Percentiles rank a stretch among this genome's conserved stretches.
Evolutionary conservation across 2,113 vertebrate genomes (phyloP).

Genomic region (Pelecanoides urinatrix): DNA sequence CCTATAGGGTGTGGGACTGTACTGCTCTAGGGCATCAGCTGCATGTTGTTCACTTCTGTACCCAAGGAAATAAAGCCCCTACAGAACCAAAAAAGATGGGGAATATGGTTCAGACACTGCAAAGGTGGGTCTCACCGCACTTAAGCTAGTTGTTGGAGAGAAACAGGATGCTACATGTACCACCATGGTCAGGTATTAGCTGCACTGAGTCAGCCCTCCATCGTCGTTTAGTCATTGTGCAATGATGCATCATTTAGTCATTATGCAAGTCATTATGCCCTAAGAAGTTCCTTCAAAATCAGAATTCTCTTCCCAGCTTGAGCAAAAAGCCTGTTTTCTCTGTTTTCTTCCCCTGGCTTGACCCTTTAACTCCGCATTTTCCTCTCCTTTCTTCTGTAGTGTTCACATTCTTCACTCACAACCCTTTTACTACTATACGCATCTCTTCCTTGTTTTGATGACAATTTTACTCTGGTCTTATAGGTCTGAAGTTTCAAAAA

Average conservation of each 20-base stretch:
- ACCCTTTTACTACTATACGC: background rate
- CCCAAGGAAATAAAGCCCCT: background rate
- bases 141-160: background rate
- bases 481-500: background rate
- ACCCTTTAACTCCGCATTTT: background rate
- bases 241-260: background rate
- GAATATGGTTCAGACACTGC: background rate
- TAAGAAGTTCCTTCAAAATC: background rate
- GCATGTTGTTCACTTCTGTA: background rate
- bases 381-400: background rate
- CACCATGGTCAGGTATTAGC: background rate
- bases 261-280: background rate
- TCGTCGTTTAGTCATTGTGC: background rate
- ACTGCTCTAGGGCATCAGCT: background rate
- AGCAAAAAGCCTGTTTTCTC: background rate
- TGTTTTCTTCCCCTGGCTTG: background rate
- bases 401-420: background rate
- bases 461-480: background rate
- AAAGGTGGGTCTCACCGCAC: background rate
- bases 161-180: background rate
- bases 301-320: background rate
- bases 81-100: background rate
- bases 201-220: background rate
- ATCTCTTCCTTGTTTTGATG: background rate
- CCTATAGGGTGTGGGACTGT: background rate